Conservation (phyloP, 2,888 invertebrate genomes). For the Drosophila longiperda region DNA sequence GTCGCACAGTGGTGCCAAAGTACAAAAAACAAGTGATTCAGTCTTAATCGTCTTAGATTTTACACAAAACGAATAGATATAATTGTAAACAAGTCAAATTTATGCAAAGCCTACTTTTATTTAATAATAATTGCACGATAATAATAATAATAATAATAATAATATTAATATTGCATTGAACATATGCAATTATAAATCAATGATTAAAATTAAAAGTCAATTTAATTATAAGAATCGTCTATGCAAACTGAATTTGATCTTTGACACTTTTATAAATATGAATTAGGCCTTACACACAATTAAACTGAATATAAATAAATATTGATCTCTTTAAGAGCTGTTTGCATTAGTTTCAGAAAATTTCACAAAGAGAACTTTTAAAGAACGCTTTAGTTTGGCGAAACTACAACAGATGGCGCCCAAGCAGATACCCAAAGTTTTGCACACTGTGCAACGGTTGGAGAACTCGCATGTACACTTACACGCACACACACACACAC, state of each 20-base stretch:
- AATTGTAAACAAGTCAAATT: too few species aligned
- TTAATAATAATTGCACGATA: neutral
- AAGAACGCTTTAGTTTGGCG: neutral
- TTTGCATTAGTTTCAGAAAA: neutral
- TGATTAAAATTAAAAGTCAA: neutral
- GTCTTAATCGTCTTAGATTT: neutral
- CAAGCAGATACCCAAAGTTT: neutral
- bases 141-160: neutral
- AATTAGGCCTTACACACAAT: too few species aligned
- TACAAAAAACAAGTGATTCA: neutral
- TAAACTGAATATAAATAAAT: too few species aligned
- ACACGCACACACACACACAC: too few species aligned
- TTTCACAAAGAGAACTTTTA: neutral
- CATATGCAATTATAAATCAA: neutral
- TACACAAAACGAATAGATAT: too few species aligned
- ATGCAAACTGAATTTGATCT: too few species aligned
- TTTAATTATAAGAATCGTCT: neutral
- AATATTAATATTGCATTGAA: neutral
- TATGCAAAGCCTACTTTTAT: too few species aligned
- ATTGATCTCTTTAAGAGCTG: neutral
- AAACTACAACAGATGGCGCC: neutral
- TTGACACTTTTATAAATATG: too few species aligned
- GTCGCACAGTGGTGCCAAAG: constrained; percentile 40
- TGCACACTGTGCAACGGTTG: neutral
- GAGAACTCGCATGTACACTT: too few species aligned